These are phyloP conservation scores for Varecia variegata DNA, from an alignment of 2,797 vertebrate genomes.

Conservation along the genomic window DNA sequence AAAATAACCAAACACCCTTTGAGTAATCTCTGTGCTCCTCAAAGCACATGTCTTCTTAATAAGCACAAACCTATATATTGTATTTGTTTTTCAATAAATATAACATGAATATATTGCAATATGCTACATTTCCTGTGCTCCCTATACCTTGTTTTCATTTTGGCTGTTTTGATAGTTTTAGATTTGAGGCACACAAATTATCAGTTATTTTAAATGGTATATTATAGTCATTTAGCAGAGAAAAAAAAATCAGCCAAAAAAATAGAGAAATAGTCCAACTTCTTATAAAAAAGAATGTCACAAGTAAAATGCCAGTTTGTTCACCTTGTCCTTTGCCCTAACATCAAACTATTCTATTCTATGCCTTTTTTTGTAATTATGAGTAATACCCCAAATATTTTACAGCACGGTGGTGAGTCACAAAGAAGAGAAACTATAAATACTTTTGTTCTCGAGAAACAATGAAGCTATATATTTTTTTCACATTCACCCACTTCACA, in stretches of 20 bases:
- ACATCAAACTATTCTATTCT: constrained; percentile 16
- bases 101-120: background rate
- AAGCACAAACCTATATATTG: background rate
- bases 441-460: constrained; percentile 70
- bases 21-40: background rate
- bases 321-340: constrained; percentile 21
- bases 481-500: constrained; percentile 50
- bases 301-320: constrained; percentile 32
- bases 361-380: constrained; percentile 58
- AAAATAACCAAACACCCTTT: background rate
- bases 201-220: constrained; percentile 32
- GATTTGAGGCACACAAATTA: background rate
- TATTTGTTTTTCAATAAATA: background rate
- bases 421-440: constrained; percentile 61
- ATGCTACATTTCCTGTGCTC: background rate
- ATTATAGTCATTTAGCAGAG: background rate
- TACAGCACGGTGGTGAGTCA: constrained; percentile 68
- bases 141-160: background rate
- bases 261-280: background rate
- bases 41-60: background rate
- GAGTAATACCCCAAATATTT: constrained; percentile 74
- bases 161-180: background rate
- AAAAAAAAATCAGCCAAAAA: constrained; percentile 43
- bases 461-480: constrained; percentile 61
- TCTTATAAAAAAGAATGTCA: background rate